Evolutionary conservation across 2,888 invertebrate genomes (phyloP).

Genomic region (Mythimna pallens): DNA sequence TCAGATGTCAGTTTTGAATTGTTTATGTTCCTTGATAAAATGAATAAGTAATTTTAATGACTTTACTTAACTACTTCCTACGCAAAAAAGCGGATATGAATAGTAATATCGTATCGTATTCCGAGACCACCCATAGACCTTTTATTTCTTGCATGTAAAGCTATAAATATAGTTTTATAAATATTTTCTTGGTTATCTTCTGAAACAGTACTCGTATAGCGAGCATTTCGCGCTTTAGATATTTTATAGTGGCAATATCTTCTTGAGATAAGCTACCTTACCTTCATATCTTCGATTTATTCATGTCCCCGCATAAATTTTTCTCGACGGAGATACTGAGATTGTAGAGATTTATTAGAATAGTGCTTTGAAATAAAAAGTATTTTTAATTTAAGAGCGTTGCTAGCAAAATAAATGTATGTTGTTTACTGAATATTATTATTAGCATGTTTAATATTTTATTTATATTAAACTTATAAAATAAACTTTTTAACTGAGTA

Average conservation of each 20-base stretch:
- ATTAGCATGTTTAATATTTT: neutral
- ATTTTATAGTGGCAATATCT: slow-evolving; percentile 86
- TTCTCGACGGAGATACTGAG: slow-evolving; percentile 72
- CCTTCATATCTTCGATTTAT: slow-evolving; percentile 87
- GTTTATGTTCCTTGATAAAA: slow-evolving; percentile 35
- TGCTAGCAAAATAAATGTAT: slow-evolving; percentile 15
- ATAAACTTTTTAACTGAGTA: neutral
- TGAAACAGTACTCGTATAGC: slow-evolving; percentile 65
- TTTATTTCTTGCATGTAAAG: slow-evolving; percentile 48
- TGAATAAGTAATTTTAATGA: slow-evolving; percentile 44
- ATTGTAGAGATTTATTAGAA: slow-evolving; percentile 53
- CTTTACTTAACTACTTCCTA: slow-evolving; percentile 44
- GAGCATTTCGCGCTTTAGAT: slow-evolving; percentile 75
- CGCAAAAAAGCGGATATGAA: slow-evolving; percentile 49
- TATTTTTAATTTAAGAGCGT: slow-evolving; percentile 16
- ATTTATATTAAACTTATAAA: neutral
- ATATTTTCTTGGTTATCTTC: slow-evolving; percentile 70
- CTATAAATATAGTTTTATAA: slow-evolving; percentile 65
- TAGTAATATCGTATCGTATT: slow-evolving; percentile 35
- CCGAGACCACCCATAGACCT: slow-evolving; percentile 51
- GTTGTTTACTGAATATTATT: neutral
- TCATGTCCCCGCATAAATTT: slow-evolving; percentile 87
- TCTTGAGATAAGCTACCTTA: slow-evolving; percentile 84
- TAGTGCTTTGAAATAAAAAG: slow-evolving; percentile 35
- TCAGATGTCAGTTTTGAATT: slow-evolving; percentile 13